Conservation (phyloP, 2,113 vertebrate genomes). For the Carettochelys insculpta region DNA sequence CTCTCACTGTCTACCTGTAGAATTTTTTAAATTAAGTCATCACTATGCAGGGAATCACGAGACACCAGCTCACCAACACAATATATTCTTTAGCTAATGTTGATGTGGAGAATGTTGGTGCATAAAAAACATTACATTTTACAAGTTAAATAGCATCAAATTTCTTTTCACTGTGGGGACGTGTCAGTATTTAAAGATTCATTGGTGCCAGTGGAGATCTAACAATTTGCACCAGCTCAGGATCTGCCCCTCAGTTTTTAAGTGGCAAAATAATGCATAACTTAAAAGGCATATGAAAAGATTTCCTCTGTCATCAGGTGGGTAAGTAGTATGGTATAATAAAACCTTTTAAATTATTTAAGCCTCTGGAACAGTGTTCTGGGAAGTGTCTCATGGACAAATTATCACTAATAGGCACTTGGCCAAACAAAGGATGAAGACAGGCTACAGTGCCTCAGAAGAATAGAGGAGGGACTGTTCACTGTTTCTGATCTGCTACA, state of each 20-base stretch:
- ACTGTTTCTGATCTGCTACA: conserved; percentile 39
- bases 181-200: not conserved
- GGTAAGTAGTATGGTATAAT: not conserved
- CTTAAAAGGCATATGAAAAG: not conserved
- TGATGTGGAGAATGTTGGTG: not conserved
- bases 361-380: not conserved
- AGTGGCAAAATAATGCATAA: not conserved
- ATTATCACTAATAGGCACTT: not conserved
- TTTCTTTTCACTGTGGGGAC: not conserved
- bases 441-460: not conserved
- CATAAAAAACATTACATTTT: not conserved
- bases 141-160: not conserved
- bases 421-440: conserved; percentile 4
- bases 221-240: not conserved
- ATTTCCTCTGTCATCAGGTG: not conserved
- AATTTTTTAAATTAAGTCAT: not conserved
- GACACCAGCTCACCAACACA: not conserved
- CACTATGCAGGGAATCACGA: not conserved
- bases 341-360: not conserved
- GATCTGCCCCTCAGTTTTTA: not conserved
- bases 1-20: not conserved
- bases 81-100: not conserved
- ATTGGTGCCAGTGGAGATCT: not conserved
- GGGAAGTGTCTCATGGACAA: not conserved
- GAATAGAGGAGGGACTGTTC: not conserved